Percentiles rank a stretch among this genome's conserved stretches.
Evolutionary conservation across 2,797 vertebrate species (phyloP).

Genomic region (Menidia menidia): DNA sequence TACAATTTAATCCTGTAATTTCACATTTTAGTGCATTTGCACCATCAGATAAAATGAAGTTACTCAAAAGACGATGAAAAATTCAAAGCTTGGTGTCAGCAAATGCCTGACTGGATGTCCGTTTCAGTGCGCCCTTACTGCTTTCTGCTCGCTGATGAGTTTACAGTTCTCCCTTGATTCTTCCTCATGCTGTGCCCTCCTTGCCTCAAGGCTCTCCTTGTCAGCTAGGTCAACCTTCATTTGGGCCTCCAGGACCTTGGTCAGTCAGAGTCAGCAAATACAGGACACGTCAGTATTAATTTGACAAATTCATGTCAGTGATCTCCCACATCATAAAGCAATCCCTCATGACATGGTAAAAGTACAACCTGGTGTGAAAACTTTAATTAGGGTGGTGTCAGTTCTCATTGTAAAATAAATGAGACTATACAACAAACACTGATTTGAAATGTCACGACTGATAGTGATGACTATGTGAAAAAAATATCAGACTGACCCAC

Average conservation of each 20-base stretch:
- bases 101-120: neutral
- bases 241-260: conserved; percentile 93
- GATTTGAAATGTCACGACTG: conserved; percentile 29
- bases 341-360: conserved; percentile 26
- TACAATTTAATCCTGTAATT: conserved; percentile 53
- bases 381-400: conserved; percentile 47
- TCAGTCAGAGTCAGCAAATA: conserved; percentile 24
- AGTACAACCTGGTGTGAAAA: conserved; percentile 28
- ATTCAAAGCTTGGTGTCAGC: neutral
- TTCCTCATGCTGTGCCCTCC: conserved; percentile 91
- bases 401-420: conserved; percentile 19
- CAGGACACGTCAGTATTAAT: neutral
- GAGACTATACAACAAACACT: conserved; percentile 23
- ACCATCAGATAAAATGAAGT: conserved; percentile 30
- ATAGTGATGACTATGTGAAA: conserved; percentile 3
- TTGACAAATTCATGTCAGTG: conserved; percentile 10
- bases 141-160: conserved; percentile 96
- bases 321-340: conserved; percentile 3
- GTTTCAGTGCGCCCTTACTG: conserved; percentile 81
- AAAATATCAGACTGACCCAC: conserved; percentile 70
- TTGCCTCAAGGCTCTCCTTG: conserved; percentile 92
- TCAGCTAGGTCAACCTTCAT: conserved; percentile 96
- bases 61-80: conserved; percentile 30
- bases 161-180: conserved; percentile 95
- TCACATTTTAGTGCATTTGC: conserved; percentile 24